Conservation (phyloP, 2,797 vertebrate genomes). For the Gallinago nigripennis region DNA sequence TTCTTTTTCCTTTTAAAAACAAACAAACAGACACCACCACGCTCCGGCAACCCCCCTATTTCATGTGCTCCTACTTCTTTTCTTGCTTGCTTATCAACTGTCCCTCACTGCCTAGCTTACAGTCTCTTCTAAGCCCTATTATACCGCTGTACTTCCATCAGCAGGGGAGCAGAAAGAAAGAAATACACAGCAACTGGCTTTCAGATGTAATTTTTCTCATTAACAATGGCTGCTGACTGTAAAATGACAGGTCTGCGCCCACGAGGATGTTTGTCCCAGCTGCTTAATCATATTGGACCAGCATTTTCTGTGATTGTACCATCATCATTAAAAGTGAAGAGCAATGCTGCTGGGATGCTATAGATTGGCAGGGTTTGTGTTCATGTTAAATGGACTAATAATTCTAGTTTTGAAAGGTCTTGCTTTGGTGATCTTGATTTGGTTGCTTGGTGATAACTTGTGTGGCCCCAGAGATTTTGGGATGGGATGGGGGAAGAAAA, state of each 20-base stretch:
- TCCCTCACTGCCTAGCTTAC: slow-evolving; percentile 26
- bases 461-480: background rate
- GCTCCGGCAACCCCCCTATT: background rate
- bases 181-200: slow-evolving; percentile 41
- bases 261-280: background rate
- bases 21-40: background rate
- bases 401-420: background rate
- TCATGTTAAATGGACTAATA: background rate
- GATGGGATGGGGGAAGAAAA: background rate
- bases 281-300: slow-evolving; percentile 53
- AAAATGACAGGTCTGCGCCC: slow-evolving; percentile 58
- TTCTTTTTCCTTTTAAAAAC: background rate
- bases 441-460: background rate
- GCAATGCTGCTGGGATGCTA: background rate
- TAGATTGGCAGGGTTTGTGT: background rate
- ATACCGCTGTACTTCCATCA: background rate
- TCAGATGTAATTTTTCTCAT: slow-evolving; percentile 62
- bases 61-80: background rate
- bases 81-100: slow-evolving; percentile 1
- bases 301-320: slow-evolving; percentile 25
- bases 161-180: slow-evolving; percentile 29
- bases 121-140: slow-evolving; percentile 2
- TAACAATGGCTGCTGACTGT: slow-evolving; percentile 41
- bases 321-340: slow-evolving; percentile 22
- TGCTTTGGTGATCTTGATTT: too few species aligned